These are phyloP conservation scores for Heteromyza rotundicornis DNA, from an alignment of 2,888 invertebrate species.

Conservation along the genomic window DNA sequence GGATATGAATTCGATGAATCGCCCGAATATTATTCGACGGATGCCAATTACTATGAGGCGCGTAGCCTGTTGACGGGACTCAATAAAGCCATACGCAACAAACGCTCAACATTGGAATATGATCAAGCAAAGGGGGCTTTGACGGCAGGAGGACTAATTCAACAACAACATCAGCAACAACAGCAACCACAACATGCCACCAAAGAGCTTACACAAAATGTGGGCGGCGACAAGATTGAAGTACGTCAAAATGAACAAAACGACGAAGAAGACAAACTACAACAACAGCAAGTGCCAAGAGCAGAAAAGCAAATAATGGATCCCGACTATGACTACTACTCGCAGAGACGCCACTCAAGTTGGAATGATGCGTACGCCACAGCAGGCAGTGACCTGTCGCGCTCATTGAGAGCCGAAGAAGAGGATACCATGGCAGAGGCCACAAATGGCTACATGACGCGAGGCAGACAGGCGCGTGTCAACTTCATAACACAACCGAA, in stretches of 20 bases:
- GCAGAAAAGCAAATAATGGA: slow-evolving; percentile 59
- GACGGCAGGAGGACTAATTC: slow-evolving; percentile 4
- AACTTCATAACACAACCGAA: slow-evolving; percentile 73
- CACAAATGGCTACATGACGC: slow-evolving; percentile 64
- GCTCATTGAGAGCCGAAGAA: slow-evolving; percentile 42
- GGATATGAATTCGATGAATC: slow-evolving; percentile 50
- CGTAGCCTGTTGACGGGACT: slow-evolving; percentile 39
- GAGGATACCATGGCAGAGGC: slow-evolving; percentile 65
- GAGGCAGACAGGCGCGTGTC: slow-evolving; percentile 69
- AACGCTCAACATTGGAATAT: slow-evolving; percentile 45
- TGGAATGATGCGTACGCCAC: slow-evolving; percentile 60
- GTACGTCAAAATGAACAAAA: slow-evolving; percentile 27
- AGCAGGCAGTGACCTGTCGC: slow-evolving; percentile 12
- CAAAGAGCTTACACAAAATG: slow-evolving; percentile 34
- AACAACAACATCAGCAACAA: slow-evolving; percentile 12
- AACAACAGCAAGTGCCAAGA: slow-evolving; percentile 35
- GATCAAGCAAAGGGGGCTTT: slow-evolving; percentile 37
- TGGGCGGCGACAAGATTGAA: slow-evolving; percentile 40
- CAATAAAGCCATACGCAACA: slow-evolving; percentile 49
- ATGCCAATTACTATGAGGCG: slow-evolving; percentile 47
- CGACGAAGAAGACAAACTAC: slow-evolving; percentile 16
- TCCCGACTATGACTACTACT: slow-evolving; percentile 65
- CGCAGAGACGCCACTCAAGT: slow-evolving; percentile 59
- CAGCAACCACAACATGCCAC: neutral
- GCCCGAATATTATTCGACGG: slow-evolving; percentile 46